Percentiles rank a stretch among this genome's conserved stretches.
Evolutionary conservation across 2,888 invertebrate genomes (phyloP).

Genomic region (Volucella bombylans): DNA sequence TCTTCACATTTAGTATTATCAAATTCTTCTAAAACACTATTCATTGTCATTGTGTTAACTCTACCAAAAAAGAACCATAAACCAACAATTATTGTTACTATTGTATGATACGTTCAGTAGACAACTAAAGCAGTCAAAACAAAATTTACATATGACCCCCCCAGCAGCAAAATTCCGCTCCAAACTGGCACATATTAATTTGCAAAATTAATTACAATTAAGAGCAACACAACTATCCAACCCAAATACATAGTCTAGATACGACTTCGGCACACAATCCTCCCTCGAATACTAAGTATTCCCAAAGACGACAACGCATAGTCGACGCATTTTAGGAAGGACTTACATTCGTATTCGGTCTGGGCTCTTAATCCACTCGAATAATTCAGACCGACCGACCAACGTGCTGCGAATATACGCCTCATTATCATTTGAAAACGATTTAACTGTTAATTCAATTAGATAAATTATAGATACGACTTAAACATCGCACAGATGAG

Average conservation of each 20-base stretch:
- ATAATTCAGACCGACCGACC: background rate
- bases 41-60: no score
- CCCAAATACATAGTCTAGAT: slow-evolving; percentile 1
- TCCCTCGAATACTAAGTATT: slow-evolving; percentile 43
- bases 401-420: background rate
- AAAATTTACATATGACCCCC: no score
- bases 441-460: slow-evolving; percentile 67
- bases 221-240: slow-evolving; percentile 42
- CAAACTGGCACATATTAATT: background rate
- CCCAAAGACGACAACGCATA: slow-evolving; percentile 5
- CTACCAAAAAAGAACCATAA: no score
- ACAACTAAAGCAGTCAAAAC: no score
- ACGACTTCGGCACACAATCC: background rate
- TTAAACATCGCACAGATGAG: slow-evolving; percentile 36
- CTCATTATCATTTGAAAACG: slow-evolving; percentile 57
- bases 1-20: no score
- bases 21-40: no score
- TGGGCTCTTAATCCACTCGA: slow-evolving; percentile 22
- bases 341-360: slow-evolving; percentile 5
- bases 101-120: no score
- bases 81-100: no score
- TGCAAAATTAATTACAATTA: slow-evolving; percentile 52
- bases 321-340: background rate
- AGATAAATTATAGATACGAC: slow-evolving; percentile 46
- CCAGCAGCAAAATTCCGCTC: no score